phyloP scores from a whole-genome alignment of 2,888 invertebrate species.

The Spilarctia lutea region DNA sequence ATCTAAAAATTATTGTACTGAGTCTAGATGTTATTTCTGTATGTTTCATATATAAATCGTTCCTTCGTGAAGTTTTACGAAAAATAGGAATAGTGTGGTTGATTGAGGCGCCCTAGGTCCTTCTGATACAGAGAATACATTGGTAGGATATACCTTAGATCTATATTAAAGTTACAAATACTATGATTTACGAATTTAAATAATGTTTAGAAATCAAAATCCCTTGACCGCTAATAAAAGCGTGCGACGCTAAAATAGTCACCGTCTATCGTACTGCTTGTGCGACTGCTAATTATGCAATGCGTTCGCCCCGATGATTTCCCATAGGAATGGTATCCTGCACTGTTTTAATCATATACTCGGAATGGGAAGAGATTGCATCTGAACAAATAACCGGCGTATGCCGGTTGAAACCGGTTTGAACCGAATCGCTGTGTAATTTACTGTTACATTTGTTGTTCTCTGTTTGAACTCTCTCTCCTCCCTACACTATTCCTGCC shows the following conservation, averaged over 20 bases:
- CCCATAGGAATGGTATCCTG: constrained; percentile 80
- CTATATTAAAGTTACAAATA: no score
- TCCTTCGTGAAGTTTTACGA: no score
- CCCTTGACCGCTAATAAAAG: constrained; percentile 16
- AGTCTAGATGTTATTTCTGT: no score
- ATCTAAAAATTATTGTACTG: no score
- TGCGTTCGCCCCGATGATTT: constrained; percentile 82
- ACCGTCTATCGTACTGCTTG: constrained; percentile 63
- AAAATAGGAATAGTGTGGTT: background rate
- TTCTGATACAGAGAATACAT: background rate
- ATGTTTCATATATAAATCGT: no score
- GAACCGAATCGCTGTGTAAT: constrained; percentile 76
- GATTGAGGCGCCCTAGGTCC: background rate
- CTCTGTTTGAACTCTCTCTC: constrained; percentile 58
- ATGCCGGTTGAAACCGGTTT: constrained; percentile 65
- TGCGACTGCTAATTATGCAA: constrained; percentile 83
- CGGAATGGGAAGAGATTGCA: constrained; percentile 79
- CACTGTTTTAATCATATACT: constrained; percentile 85
- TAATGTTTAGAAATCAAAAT: background rate
- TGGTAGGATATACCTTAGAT: background rate
- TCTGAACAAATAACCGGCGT: constrained; percentile 77
- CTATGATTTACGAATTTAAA: no score
- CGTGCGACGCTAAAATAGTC: constrained; percentile 55
- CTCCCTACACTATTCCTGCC: constrained; percentile 30
- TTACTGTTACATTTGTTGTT: constrained; percentile 74